Base-by-base conservation (phyloP, 2,888 invertebrate genomes). In the Sinohyriopsis cumingii region DNA sequence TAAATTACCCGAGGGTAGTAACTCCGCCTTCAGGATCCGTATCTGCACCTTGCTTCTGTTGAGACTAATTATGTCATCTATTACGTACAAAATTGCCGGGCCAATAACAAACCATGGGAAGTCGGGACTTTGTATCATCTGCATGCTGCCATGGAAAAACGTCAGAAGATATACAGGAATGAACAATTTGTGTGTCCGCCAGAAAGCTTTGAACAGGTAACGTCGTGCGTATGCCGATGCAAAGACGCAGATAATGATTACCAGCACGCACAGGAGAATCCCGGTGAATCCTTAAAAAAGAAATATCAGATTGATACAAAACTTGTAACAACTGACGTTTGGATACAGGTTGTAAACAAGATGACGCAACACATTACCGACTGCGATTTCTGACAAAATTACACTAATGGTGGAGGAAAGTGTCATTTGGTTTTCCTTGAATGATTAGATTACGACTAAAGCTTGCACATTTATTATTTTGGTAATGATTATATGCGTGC, bases 11-110 rank as follows among this genome's bases (percentile, higher is more conserved):
- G 93, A 93, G 3, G 93, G 93, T 67, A 93, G 86, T 45, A 92
- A 89, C 70, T 91, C 91, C 3, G 92, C 92, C 67, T 90, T 90
- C 22, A 92, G 72, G 5, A 93, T 91, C 19, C 92, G 91, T 73
- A 93, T 92, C 86, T 93, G 92, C 54, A 92, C 90, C 81, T 92
- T 93, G 82, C 92, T 93, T 59, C 93, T 88, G 69, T 92, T 92
- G 24, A 92, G 82, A 75, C 92, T 92, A 66, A 93, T 88, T 25
- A 92, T 82, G 69, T 91, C 91, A 85, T 93, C 93, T 25, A 93
- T 76, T 19, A 91, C 88, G 83, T 92, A 93, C 19, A 93, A 78
- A 73, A 92, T 86, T 28, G 91, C 87, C 1, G 93, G 93, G 1
- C 92, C 92, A 63, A 93, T 80, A 73, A 93, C 90, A 84, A 92